Percentiles rank a stretch among this genome's conserved stretches.
phyloP scores from a whole-genome alignment of 2,797 vertebrate genomes.

The Otus scops region DNA sequence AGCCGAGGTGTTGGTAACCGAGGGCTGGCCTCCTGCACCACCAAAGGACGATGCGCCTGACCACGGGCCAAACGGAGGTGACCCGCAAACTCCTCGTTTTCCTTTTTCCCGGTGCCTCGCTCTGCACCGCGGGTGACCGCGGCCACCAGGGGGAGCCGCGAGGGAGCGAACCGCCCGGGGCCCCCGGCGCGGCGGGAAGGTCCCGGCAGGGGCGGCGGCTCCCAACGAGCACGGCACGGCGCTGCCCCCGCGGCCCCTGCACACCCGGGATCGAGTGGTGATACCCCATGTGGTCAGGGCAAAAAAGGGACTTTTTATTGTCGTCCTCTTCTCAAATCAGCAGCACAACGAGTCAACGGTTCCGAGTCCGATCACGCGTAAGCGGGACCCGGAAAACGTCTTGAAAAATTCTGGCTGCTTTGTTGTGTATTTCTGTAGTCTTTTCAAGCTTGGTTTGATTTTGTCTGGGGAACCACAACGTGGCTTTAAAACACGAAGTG shows the following conservation, averaged over 20 bases:
- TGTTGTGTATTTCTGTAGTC: not conserved
- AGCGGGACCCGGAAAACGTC: not conserved
- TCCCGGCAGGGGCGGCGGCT: accelerated
- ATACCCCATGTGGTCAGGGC: accelerated
- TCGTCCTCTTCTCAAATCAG: no score
- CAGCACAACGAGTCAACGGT: accelerated
- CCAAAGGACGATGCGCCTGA: accelerated
- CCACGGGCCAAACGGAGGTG: not conserved
- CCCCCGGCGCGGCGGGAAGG: accelerated
- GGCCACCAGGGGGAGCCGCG: not conserved
- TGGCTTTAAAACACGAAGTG: not conserved
- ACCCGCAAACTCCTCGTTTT: not conserved
- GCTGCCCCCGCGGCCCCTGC: not conserved
- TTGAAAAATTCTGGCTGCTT: not conserved
- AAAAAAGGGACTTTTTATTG: accelerated
- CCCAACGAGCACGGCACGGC: not conserved
- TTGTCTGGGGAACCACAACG: not conserved
- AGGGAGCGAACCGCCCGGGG: not conserved
- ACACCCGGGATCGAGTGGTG: not conserved
- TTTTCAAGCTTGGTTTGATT: not conserved
- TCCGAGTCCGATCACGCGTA: accelerated
- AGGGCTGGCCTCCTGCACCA: not conserved
- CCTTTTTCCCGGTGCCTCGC: no score
- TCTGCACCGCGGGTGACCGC: not conserved
- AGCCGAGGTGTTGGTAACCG: not conserved